Evolutionary conservation across 2,797 vertebrate species (phyloP).

Genomic region (Gallinago nigripennis): DNA sequence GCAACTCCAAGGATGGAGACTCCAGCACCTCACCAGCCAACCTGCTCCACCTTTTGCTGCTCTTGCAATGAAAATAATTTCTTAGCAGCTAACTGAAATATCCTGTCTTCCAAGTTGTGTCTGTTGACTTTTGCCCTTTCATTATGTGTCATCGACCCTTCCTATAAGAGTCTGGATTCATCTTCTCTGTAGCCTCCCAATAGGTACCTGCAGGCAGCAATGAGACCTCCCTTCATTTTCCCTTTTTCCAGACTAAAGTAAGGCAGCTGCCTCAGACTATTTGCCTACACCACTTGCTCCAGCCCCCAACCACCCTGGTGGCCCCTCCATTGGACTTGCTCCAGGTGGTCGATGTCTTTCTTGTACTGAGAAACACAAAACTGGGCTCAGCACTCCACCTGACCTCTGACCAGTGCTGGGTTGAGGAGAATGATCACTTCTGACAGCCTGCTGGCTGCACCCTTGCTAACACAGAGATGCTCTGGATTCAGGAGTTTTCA

Average conservation of each 20-base stretch:
- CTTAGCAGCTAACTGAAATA: not conserved
- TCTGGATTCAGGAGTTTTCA: not conserved
- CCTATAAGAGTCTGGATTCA: not conserved
- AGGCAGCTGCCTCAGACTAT: not conserved
- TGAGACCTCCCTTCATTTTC: not conserved
- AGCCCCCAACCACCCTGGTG: rapidly evolving
- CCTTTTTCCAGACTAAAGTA: not conserved
- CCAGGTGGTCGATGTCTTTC: not conserved
- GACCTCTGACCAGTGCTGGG: not conserved
- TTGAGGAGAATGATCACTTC: not conserved
- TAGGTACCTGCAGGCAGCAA: not conserved
- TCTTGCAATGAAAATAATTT: not conserved
- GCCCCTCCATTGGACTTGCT: not conserved
- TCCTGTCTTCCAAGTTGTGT: not conserved
- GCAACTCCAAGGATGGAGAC: not conserved
- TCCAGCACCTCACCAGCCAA: not conserved
- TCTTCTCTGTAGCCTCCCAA: not conserved
- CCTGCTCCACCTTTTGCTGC: not conserved
- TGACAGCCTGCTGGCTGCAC: not conserved
- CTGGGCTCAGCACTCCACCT: not conserved
- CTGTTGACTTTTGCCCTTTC: not conserved
- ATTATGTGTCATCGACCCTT: not conserved
- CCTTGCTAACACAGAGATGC: not conserved
- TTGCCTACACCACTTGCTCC: not conserved
- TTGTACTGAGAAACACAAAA: not conserved